Percentiles rank a stretch among this genome's conserved stretches.
Evolutionary conservation across 2,888 invertebrate species (phyloP).

Genomic region (Ernsta delagoae): DNA sequence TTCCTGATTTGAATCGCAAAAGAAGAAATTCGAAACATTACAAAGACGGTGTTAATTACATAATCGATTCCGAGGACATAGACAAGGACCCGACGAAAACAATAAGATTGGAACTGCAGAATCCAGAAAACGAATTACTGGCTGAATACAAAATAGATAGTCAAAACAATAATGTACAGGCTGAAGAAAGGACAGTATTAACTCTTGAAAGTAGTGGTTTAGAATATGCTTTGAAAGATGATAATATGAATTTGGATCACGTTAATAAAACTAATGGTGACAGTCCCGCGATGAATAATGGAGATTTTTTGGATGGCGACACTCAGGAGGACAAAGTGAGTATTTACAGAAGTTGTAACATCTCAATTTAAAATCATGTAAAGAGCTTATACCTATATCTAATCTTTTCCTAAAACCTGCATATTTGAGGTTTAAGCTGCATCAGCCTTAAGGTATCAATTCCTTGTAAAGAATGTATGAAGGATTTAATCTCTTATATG

Average conservation of each 20-base stretch:
- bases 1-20: constrained; percentile 53
- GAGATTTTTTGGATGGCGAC: constrained; percentile 52
- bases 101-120: constrained; percentile 64
- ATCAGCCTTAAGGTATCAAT: too few species aligned
- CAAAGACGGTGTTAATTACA: constrained; percentile 43
- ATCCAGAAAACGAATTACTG: constrained; percentile 48
- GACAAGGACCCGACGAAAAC: constrained; percentile 62
- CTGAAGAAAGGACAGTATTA: constrained; percentile 45
- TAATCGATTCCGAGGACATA: constrained; percentile 59
- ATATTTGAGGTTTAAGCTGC: too few species aligned
- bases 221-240: constrained; percentile 55
- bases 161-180: constrained; percentile 32
- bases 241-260: constrained; percentile 46
- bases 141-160: constrained; percentile 26
- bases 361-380: too few species aligned
- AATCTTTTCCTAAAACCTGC: too few species aligned
- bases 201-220: constrained; percentile 46
- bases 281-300: constrained; percentile 44
- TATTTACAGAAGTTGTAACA: constrained; percentile 32
- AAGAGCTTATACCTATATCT: too few species aligned
- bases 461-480: too few species aligned
- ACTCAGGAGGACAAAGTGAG: constrained; percentile 57
- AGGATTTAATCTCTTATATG: too few species aligned
- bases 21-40: constrained; percentile 54
- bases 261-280: constrained; percentile 47